phyloP scores from a whole-genome alignment of 2,113 vertebrate species.

The Clarias gariepinus region DNA sequence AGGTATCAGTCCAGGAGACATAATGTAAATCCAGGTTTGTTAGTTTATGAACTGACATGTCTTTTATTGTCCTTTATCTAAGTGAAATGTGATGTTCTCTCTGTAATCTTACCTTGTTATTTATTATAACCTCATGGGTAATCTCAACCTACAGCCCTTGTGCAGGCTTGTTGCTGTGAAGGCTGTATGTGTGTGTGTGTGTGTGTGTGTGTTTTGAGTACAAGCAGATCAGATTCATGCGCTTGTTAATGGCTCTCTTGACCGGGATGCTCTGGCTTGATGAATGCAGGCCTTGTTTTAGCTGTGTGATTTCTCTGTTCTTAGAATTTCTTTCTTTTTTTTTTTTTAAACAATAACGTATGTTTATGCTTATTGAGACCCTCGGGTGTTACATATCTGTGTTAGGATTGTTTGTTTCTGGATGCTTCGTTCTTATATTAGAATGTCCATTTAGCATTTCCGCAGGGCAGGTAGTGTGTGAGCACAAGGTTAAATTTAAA shows the following conservation, averaged over 20 bases:
- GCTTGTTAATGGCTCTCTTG: constrained; percentile 67
- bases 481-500: neutral
- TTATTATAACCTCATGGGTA: constrained; percentile 13
- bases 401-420: neutral
- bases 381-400: neutral
- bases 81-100: neutral
- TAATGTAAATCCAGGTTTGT: neutral
- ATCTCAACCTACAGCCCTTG: constrained; percentile 4
- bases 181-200: constrained; percentile 34
- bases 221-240: constrained; percentile 54
- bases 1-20: neutral
- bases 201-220: constrained; percentile 28
- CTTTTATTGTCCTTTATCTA: neutral
- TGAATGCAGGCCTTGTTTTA: constrained; percentile 68
- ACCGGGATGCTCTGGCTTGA: constrained; percentile 54
- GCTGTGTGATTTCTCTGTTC: constrained; percentile 48
- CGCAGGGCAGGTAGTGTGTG: neutral
- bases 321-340: too few species aligned
- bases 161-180: neutral
- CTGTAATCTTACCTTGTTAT: neutral
- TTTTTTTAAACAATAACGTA: neutral
- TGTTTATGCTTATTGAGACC: constrained; percentile 13
- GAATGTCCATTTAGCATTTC: neutral
- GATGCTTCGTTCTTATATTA: neutral
- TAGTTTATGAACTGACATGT: neutral